Evolutionary conservation across 2,888 invertebrate genomes (phyloP), one percentile per base, ranked within the genome.

Genomic region (Chrysodeixis includens): DNA sequence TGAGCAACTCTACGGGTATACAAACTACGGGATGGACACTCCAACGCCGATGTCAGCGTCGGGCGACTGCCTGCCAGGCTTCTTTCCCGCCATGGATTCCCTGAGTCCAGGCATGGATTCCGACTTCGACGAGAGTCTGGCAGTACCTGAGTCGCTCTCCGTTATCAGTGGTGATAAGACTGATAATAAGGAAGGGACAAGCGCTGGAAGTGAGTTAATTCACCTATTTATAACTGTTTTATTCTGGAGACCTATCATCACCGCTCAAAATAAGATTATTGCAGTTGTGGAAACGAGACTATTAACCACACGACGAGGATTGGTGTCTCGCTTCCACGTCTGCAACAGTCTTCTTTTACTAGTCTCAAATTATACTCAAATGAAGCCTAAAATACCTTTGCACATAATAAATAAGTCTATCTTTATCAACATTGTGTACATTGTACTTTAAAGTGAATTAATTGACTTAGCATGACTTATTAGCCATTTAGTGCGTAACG

Each of bases 41-140:
- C 93, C 93, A 12, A 94, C 93, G 12, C 92, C 94, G 1, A 83
- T 80, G 3, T 83, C 88, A 1, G 77, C 84, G 1, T 84, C 88
- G 0, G 93, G 92, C 14, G 95, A 94, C 76, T 95, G 95, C 74
- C 88, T 96, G 35, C 90, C 93, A 10, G 93, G 94, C 56, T 87
- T 96, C 64, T 91, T 96, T 79, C 91, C 91, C 63, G 91, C 92
- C 44, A 88, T 96, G 79, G 96, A 96, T 79, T 95, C 96, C 66
- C 83, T 96, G 76, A 95, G 93, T 35, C 92, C 95, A 0, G 89
- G 90, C 0, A 57, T 93, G 7, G 97, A 98, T 84, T 97, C 97
- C 0, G 98, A 98, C 82, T 98, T 96, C 82, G 98, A 98, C 88
- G 98, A 98, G 88, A 96, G 97, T 79, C 93, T 98, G 35, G 97